phyloP scores from a whole-genome alignment of 2,888 invertebrate genomes.

The Lepidochrysops patricia region DNA sequence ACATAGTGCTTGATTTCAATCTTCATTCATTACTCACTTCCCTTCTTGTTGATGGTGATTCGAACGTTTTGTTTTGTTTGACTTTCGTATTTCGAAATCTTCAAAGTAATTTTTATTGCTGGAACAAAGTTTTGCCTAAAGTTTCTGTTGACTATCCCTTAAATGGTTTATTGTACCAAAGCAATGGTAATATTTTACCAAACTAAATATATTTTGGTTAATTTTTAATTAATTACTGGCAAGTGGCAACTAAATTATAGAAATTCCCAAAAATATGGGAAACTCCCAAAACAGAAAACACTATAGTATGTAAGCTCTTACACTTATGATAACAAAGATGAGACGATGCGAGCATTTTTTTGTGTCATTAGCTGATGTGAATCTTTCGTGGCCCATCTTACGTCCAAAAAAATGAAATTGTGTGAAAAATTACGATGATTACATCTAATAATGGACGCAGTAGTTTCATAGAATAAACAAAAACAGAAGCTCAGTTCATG shows the following conservation, averaged over 20 bases:
- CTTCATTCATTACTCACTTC: conserved; percentile 70
- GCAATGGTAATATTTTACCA: too few species aligned
- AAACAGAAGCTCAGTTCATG: background rate
- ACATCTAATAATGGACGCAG: conserved; percentile 61
- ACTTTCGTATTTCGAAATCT: conserved; percentile 66
- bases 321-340: background rate
- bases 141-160: conserved; percentile 14
- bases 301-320: background rate
- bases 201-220: too few species aligned
- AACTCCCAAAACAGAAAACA: background rate
- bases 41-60: conserved; percentile 65
- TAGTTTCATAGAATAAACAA: conserved; percentile 45
- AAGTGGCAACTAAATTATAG: too few species aligned
- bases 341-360: conserved; percentile 49
- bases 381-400: conserved; percentile 47
- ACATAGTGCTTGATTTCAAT: conserved; percentile 71
- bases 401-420: conserved; percentile 67
- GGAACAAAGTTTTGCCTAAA: background rate
- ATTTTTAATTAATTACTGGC: too few species aligned
- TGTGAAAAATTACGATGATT: conserved; percentile 74
- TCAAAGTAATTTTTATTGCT: conserved; percentile 35
- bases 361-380: conserved; percentile 67
- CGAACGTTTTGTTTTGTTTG: conserved; percentile 65
- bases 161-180: too few species aligned
- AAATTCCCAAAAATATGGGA: background rate